Evolutionary conservation across 2,888 invertebrate genomes (phyloP).

Genomic region (Acronicta leporina): DNA sequence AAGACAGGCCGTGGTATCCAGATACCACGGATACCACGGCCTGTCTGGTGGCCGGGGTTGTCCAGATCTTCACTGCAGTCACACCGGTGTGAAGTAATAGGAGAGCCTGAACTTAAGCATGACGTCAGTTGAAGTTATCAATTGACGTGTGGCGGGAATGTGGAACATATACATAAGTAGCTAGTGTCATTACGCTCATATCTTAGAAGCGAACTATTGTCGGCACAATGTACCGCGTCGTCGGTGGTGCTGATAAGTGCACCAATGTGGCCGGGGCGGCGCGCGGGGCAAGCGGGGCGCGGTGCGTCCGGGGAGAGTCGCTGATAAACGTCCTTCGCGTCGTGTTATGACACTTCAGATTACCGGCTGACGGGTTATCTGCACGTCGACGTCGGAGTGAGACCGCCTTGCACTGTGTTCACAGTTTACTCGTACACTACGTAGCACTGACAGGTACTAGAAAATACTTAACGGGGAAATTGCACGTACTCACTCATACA

Average conservation of each 20-base stretch:
- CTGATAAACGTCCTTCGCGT: conserved; percentile 28
- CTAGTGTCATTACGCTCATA: conserved; percentile 20
- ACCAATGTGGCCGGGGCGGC: conserved; percentile 11
- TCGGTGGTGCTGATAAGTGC: conserved; percentile 33
- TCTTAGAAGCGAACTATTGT: conserved; percentile 27
- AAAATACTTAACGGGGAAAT: too few relatives aligned
- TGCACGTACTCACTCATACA: too few relatives aligned
- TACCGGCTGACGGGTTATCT: conserved; percentile 41
- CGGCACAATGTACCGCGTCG: conserved; percentile 16
- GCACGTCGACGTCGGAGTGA: conserved; percentile 6
- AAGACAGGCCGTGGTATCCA: too few relatives aligned
- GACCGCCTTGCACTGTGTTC: background rate
- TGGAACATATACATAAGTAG: conserved; percentile 8
- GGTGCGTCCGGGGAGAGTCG: conserved; percentile 24
- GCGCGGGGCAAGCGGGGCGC: conserved; percentile 1
- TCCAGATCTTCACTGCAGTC: too few relatives aligned
- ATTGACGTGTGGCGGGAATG: background rate
- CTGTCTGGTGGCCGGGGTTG: too few relatives aligned
- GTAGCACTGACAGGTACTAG: background rate
- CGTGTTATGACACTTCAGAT: conserved; percentile 43
- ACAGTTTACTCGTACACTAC: background rate
- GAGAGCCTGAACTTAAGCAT: too few relatives aligned
- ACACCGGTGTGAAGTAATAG: too few relatives aligned
- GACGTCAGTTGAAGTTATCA: too few relatives aligned
- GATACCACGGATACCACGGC: too few relatives aligned